A percentile compares a stretch with the other conserved stretches of the same genome.
Evolutionary conservation across 2,888 invertebrate genomes (phyloP).

Genomic region (Fragum whitleyi): DNA sequence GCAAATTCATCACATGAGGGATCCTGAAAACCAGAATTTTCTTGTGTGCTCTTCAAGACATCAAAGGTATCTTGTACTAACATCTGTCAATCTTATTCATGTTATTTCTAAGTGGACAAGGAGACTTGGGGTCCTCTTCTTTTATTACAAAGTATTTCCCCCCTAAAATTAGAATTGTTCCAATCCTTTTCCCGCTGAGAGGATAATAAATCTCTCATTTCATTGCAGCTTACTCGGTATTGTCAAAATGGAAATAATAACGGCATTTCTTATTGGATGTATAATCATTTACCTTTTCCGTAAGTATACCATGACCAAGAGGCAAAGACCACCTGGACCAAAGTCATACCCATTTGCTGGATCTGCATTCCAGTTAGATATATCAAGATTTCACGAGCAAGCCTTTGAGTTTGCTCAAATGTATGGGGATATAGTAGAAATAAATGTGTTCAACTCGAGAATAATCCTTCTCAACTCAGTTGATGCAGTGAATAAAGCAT

Average conservation of each 20-base stretch:
- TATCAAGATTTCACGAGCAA: constrained; percentile 5
- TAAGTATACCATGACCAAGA: background rate
- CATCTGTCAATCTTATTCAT: background rate
- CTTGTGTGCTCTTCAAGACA: too few species aligned
- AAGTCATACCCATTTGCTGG: constrained; percentile 12
- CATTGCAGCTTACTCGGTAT: too few species aligned
- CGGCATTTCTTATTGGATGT: background rate
- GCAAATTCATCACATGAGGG: too few species aligned
- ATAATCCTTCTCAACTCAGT: constrained; percentile 13
- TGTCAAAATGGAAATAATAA: background rate
- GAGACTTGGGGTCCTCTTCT: too few species aligned
- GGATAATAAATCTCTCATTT: too few species aligned
- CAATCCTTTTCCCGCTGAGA: too few species aligned
- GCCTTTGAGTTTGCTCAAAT: background rate
- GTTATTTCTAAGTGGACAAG: too few species aligned
- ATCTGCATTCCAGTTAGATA: constrained; percentile 8
- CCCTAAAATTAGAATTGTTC: too few species aligned
- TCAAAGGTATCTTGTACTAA: too few species aligned
- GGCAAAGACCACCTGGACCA: constrained; percentile 6
- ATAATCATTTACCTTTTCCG: background rate
- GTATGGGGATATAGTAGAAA: constrained; percentile 17
- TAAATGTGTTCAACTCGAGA: constrained; percentile 6
- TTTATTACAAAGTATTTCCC: too few species aligned
- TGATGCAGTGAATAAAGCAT: background rate
- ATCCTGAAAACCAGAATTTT: too few species aligned